A percentile compares a stretch with the other conserved stretches of the same genome.
Conservation (phyloP, 2,888 invertebrate genomes). For the Rhagonycha fulva region DNA sequence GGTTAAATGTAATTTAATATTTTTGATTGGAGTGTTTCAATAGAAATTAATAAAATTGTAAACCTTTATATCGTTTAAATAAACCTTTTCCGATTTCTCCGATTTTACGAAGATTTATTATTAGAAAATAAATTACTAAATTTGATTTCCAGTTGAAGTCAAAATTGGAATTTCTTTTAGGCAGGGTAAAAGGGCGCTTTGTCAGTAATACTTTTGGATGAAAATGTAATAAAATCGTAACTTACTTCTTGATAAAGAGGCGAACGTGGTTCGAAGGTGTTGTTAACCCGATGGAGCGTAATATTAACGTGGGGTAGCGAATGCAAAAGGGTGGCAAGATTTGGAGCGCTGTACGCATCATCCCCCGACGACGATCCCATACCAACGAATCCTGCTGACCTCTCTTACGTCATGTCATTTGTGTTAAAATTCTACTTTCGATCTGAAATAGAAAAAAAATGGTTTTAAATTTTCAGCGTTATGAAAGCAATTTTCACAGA, state of each 20-base stretch:
- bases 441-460: conserved; percentile 10
- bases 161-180: background rate
- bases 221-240: conserved; percentile 6
- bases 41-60: background rate
- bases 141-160: background rate
- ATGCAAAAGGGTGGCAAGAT: conserved; percentile 85
- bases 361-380: conserved; percentile 60
- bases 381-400: conserved; percentile 33
- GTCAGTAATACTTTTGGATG: background rate
- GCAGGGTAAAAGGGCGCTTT: background rate
- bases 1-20: background rate
- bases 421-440: conserved; percentile 16
- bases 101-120: background rate
- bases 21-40: background rate
- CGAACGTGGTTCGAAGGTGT: conserved; percentile 88
- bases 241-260: conserved; percentile 89
- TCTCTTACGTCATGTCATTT: conserved; percentile 36
- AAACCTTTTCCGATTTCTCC: background rate
- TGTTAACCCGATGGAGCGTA: conserved; percentile 86
- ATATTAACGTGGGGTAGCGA: conserved; percentile 91
- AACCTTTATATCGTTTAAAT: background rate
- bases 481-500: background rate
- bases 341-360: conserved; percentile 82
- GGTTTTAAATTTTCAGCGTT: background rate
- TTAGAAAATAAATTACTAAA: no score